These are phyloP conservation scores for Dendrocincla tyrannina DNA, from an alignment of 2,797 vertebrate genomes.

Conservation along the genomic window DNA sequence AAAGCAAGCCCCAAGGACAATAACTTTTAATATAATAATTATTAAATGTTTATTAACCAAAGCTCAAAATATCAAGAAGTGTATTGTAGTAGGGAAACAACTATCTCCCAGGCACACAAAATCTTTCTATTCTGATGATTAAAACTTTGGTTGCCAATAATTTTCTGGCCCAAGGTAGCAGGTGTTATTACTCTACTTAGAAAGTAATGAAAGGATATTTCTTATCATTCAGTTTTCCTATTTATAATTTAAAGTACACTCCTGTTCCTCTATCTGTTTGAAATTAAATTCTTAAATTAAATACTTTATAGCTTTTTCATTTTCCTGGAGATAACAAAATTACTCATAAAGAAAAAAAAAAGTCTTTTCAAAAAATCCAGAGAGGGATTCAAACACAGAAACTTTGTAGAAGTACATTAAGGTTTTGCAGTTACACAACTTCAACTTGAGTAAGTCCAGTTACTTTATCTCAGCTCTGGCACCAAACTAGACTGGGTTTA, in stretches of 20 bases:
- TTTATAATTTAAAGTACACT: conserved; percentile 57
- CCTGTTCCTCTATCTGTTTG: conserved; percentile 38
- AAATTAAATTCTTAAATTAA: conserved; percentile 60
- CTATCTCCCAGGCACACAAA: conserved; percentile 57
- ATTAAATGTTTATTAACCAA: conserved; percentile 76
- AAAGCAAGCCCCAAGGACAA: conserved; percentile 66
- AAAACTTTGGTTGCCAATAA: conserved; percentile 69
- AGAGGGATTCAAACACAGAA: neutral
- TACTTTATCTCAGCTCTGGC: neutral
- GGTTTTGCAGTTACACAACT: neutral
- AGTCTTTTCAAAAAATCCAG: neutral
- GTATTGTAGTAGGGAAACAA: conserved; percentile 47
- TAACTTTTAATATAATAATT: conserved; percentile 73
- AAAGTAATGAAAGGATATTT: conserved; percentile 62
- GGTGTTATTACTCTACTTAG: conserved; percentile 52
- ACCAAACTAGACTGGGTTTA: neutral
- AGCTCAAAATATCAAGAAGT: conserved; percentile 69
- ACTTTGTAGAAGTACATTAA: neutral
- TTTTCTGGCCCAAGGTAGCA: conserved; percentile 43
- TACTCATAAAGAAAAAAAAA: neutral
- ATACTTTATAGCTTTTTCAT: conserved; percentile 41
- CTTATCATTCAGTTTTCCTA: conserved; percentile 52
- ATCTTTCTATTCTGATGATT: conserved; percentile 67
- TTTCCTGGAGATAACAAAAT: conserved; percentile 35
- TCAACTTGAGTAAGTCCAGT: neutral